Conservation (phyloP, 2,113 vertebrate species). For the Hemicordylus capensis region DNA sequence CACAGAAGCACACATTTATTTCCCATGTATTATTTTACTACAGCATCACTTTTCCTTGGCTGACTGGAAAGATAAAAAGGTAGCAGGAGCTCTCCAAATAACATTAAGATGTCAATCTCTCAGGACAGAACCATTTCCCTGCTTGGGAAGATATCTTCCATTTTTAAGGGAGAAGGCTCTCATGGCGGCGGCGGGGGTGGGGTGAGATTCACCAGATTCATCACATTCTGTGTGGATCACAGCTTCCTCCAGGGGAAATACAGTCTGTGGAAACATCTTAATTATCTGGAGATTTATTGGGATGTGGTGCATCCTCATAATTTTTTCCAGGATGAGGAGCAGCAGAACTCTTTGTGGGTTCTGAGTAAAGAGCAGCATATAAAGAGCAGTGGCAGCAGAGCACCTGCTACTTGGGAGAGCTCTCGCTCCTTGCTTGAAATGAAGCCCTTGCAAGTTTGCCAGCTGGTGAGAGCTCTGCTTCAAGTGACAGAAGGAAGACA, state of each 20-base stretch:
- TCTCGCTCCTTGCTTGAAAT: too few relatives aligned
- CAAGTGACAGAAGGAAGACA: too few relatives aligned
- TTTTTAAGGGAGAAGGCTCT: background rate
- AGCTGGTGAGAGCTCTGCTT: too few relatives aligned
- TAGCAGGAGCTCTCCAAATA: background rate
- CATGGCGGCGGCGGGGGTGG: too few relatives aligned
- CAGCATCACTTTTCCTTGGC: background rate
- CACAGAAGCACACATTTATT: background rate
- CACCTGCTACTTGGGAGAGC: too few relatives aligned
- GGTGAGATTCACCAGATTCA: background rate
- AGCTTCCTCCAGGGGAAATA: background rate
- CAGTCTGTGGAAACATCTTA: background rate
- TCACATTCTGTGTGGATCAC: background rate
- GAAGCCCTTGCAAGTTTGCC: too few relatives aligned
- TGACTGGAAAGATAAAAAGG: background rate
- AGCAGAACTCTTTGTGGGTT: too few relatives aligned
- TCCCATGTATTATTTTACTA: accelerated
- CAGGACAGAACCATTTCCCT: background rate
- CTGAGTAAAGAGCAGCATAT: too few relatives aligned
- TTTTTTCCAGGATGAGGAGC: background rate
- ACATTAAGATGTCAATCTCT: background rate
- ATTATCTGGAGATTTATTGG: background rate
- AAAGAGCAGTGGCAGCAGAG: too few relatives aligned
- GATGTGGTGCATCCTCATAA: too few relatives aligned
- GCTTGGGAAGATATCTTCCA: background rate